A percentile compares a stretch with the other conserved stretches of the same genome.
phyloP scores from a whole-genome alignment of 53 echinoderm and acorn worm species.

The Luidia sarsii region DNA sequence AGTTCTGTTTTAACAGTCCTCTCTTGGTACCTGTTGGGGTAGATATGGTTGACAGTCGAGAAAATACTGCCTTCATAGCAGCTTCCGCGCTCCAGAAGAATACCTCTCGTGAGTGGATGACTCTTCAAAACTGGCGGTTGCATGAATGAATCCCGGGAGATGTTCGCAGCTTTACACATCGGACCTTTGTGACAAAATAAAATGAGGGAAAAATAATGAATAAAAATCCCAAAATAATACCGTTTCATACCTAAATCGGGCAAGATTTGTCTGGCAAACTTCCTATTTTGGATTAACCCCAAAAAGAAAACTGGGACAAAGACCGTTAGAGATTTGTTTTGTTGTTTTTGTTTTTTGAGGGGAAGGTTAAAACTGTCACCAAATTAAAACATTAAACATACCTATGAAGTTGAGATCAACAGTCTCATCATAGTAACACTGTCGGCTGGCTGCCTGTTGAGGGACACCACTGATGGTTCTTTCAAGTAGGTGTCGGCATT shows the following conservation, averaged over 20 bases:
- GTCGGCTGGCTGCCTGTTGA: constrained; percentile 5
- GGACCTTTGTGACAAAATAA: constrained; percentile 30
- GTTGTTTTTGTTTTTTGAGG: no score
- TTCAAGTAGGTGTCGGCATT: constrained; percentile 27
- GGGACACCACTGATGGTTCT: constrained; percentile 4
- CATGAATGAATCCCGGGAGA: constrained; percentile 15
- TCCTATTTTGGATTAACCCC: no score
- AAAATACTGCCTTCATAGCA: constrained; percentile 12
- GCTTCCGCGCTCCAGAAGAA: constrained; percentile 28
- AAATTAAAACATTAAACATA: not conserved
- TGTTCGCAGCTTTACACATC: constrained; percentile 42
- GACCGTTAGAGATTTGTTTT: no score
- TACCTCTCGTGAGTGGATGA: constrained; percentile 37
- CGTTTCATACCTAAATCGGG: not conserved
- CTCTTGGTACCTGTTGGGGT: constrained; percentile 16
- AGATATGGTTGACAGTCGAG: constrained; percentile 34
- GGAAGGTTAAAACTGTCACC: no score
- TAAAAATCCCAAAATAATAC: not conserved
- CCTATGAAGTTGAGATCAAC: constrained; percentile 48
- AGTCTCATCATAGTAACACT: constrained; percentile 18
- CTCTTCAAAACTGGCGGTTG: constrained; percentile 11
- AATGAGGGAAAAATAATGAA: not conserved
- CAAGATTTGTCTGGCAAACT: not conserved
- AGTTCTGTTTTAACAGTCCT: constrained; percentile 27
- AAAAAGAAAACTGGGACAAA: no score